A percentile compares a stretch with the other conserved stretches of the same genome.
These are phyloP conservation scores for Triplophysa yarkandensis DNA, from an alignment of 2,797 vertebrate species.

Conservation along the genomic window DNA sequence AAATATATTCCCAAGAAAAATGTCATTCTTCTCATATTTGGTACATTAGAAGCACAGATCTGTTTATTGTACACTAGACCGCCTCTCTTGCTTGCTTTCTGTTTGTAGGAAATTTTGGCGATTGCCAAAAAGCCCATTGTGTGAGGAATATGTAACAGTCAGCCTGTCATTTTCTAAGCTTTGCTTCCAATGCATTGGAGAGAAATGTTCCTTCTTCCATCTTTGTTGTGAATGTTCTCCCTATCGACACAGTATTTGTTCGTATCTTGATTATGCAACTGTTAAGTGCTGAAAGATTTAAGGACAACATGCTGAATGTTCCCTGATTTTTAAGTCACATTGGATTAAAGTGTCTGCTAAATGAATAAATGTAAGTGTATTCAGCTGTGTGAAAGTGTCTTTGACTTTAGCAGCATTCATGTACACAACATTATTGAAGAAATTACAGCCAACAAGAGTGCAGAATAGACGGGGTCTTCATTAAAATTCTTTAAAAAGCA, in stretches of 20 bases:
- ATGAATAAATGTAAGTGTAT: no score
- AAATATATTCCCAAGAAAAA: slow-evolving; percentile 1
- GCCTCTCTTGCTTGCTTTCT: background rate
- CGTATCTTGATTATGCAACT: slow-evolving; percentile 50
- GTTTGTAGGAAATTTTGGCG: background rate
- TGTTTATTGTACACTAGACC: background rate
- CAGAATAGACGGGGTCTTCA: no score
- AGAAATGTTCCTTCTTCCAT: slow-evolving; percentile 60
- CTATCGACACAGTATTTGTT: no score
- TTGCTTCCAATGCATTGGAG: slow-evolving; percentile 67
- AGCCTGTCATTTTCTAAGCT: slow-evolving; percentile 60
- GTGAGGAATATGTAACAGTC: slow-evolving; percentile 67
- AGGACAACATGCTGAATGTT: no score
- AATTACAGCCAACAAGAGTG: no score
- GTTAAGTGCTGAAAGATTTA: slow-evolving; percentile 50
- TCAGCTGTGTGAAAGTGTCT: background rate
- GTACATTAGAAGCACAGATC: background rate
- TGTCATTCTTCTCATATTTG: slow-evolving; percentile 14
- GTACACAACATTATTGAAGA: no score
- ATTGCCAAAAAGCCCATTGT: no score
- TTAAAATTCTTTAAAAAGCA: no score
- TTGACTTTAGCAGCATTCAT: slow-evolving; percentile 8
- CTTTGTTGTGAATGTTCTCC: slow-evolving; percentile 64
- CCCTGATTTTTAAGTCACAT: no score
- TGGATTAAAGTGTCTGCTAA: no score